phyloP scores from a whole-genome alignment of 2,797 vertebrate genomes.

The Champsocephalus esox region DNA sequence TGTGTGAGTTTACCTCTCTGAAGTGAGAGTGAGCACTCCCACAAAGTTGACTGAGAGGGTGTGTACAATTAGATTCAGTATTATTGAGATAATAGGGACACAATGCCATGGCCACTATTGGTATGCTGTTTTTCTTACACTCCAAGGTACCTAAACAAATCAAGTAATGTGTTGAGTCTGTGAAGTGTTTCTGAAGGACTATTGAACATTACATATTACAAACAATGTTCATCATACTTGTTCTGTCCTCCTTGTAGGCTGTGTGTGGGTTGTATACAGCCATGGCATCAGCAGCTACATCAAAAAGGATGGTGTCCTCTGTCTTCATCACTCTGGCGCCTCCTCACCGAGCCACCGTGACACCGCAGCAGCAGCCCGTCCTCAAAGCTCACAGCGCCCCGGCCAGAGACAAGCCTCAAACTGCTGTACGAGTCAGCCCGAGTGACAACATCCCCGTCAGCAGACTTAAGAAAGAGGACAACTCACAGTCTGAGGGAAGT shows the following conservation, averaged over 20 bases:
- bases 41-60: conserved; percentile 41
- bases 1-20: conserved; percentile 44
- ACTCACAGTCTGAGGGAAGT: conserved; percentile 3
- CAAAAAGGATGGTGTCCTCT: conserved; percentile 91
- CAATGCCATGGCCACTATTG: conserved; percentile 1
- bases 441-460: conserved; percentile 39
- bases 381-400: conserved; percentile 68
- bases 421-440: conserved; percentile 39
- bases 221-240: neutral
- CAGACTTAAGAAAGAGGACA: conserved; percentile 51
- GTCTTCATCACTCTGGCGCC: conserved; percentile 92
- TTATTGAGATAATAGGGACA: conserved; percentile 3
- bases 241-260: conserved; percentile 43
- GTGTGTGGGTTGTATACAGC: conserved; percentile 31
- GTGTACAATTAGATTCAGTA: conserved; percentile 25
- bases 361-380: conserved; percentile 71
- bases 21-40: conserved; percentile 37
- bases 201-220: neutral
- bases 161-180: neutral
- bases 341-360: conserved; percentile 83
- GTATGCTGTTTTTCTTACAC: neutral
- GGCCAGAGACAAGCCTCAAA: conserved; percentile 45
- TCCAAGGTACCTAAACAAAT: neutral
- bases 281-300: conserved; percentile 82
- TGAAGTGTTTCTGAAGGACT: neutral